Evolutionary conservation across 2,888 invertebrate genomes (phyloP).

Genomic region (Pandemis corylana): DNA sequence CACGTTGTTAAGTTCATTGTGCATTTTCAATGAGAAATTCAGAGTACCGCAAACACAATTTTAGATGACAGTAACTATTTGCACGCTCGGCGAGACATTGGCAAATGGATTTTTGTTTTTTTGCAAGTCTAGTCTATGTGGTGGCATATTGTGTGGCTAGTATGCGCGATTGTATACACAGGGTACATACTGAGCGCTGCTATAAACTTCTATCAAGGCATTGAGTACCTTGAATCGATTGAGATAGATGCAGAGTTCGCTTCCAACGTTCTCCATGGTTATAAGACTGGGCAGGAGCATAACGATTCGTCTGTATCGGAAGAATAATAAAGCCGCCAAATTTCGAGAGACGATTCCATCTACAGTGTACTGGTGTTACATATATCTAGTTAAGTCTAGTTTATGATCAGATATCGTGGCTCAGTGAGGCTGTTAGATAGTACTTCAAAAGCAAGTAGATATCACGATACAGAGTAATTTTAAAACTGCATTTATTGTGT

Average conservation of each 20-base stretch:
- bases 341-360: no score
- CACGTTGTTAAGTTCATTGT: slow-evolving; percentile 20
- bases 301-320: no score
- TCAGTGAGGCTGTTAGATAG: no score
- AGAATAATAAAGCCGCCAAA: no score
- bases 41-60: background rate
- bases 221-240: background rate
- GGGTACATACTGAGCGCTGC: background rate
- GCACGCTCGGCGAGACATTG: background rate
- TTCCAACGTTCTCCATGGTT: background rate
- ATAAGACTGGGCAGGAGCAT: no score
- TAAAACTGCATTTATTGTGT: no score
- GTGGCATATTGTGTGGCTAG: no score
- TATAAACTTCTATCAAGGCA: background rate
- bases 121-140: background rate
- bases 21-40: slow-evolving; percentile 11
- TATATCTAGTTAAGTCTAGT: no score
- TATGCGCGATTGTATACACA: background rate
- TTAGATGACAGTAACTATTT: background rate
- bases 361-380: no score
- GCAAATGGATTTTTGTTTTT: background rate
- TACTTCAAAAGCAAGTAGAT: no score
- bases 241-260: background rate
- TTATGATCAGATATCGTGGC: no score
- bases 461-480: no score